Base-by-base conservation (phyloP, 2,888 invertebrate species). In the Polymixis flavicincta region DNA sequence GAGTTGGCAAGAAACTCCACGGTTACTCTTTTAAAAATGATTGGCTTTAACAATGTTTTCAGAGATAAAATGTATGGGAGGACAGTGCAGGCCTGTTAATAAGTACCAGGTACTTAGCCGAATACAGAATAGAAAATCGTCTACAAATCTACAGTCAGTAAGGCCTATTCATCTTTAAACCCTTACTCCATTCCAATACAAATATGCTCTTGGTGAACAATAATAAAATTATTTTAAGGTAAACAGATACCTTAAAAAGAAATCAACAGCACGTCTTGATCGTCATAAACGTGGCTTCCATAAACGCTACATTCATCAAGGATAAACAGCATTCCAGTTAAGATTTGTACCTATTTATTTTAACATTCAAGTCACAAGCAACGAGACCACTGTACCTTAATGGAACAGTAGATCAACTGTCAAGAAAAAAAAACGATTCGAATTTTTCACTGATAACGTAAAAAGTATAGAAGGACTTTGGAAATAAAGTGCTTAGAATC, bases 281-380 rank as follows among this genome's bases (percentile, higher is more conserved):
- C 25, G 59, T 82, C 85, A 71, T 67, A 72, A 67, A 64, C 52
- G 59, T 48, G 61, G 61, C 63, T 69, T 64, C 28, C 54, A 72
- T 61, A 59, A 66, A 83, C 28, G 74, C 72, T 67, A 65, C 61
- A 72, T 79, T 84, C 80, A 76, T 76, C 68, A 80, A 69, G 76
- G 71, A 76, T 74, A 83, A 80, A 82, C 83, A 80, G 82, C 82
- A 76, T 80, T 70, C 80, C 63, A 79, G 82, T 83, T 78, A 87
- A 87, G 84, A 84, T 85, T 80, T 76, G 66, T 82, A 70, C 63
- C 79, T 79, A 83, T 85, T 82, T 87, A 85, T 87, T 89, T 89
- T 82, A 84, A 82, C 84, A 90, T 90, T 90, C 90, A 84, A 87
- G 86, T 87, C 90, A 87, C 78, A 71, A 71, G 77, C 76, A 71